Base-by-base conservation (phyloP, 2,888 invertebrate genomes). In the Papilio elwesi region DNA sequence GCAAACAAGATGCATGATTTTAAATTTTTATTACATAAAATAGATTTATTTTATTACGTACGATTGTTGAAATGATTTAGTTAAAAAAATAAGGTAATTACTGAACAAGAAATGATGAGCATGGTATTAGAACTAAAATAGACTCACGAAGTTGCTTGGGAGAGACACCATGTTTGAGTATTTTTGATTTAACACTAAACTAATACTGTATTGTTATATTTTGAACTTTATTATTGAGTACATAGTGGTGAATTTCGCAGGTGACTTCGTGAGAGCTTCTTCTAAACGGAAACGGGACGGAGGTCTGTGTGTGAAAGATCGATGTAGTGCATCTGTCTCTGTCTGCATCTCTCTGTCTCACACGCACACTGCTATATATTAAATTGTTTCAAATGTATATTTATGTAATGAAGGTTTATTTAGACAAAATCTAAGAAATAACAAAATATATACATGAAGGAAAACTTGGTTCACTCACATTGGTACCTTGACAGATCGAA, bases 301-400 rank as follows among this genome's bases (percentile, higher is more conserved):
- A 92, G 93, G 93, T 92, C 90, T 90, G 92, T 93, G 90, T 89
- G 91, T 89, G 90, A 90, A 87, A 89, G 91, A 90, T 92, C 90
- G 91, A 92, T 92, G 93, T 93, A 92, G 92, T 91, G 86, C 90
- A 88, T 90, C 88, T 91, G 88, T 90, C 86, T 92, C 87, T 91
- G 80, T 89, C 88, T 91, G 73, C 73, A 73, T 91, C 89, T 90
- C 87, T 92, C 88, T 91, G 80, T 89, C 88, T 91, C 89, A 88
- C 92, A 89, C 88, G 88, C 89, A 89, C 85, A 87, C 82, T 87
- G 78, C 85, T 83, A 82, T 82, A 78, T 80, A 81, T 78, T 78
- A 79, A 49, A 74, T 76, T 76, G 71, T 71, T 59, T 71, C 68
- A 65, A 73, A 64, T 71, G 70, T 75, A 71, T 75, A 74, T 70